Conservation (phyloP, 1,140 invertebrate species). For the Trigoniulus corallinus region DNA sequence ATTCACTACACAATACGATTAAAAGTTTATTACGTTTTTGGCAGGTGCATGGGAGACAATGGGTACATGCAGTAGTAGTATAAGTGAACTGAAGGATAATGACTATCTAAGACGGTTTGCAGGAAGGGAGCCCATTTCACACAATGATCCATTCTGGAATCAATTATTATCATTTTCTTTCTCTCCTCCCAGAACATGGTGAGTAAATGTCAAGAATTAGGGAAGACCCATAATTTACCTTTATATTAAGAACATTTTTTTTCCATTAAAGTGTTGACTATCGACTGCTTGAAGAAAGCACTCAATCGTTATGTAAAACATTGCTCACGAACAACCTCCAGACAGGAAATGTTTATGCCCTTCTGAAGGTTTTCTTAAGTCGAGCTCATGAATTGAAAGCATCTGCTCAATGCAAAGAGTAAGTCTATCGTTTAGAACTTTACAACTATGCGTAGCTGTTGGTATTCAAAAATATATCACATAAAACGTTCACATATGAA, state of each 20-base stretch:
- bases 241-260: neutral
- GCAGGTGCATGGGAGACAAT: conserved; percentile 33
- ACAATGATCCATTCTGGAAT: conserved; percentile 88
- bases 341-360: conserved; percentile 70
- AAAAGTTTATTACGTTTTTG: too few species aligned
- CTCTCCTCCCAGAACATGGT: conserved; percentile 52
- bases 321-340: conserved; percentile 58
- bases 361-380: conserved; percentile 66
- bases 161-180: conserved; percentile 81
- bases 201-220: conserved; percentile 11
- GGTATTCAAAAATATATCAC: neutral
- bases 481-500: neutral
- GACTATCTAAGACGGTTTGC: conserved; percentile 60
- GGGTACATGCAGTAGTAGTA: conserved; percentile 57
- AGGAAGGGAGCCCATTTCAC: conserved; percentile 55
- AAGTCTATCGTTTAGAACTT: conserved; percentile 16
- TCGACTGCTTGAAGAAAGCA: conserved; percentile 55
- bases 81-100: conserved; percentile 64
- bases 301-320: conserved; percentile 51
- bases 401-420: conserved; percentile 72
- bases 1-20: too few species aligned
- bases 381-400: conserved; percentile 59
- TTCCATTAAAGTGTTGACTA: conserved; percentile 46
- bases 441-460: neutral
- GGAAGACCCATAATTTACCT: too few species aligned